phyloP scores from a whole-genome alignment of 2,888 invertebrate genomes.

The Linnaemya vulpina region DNA sequence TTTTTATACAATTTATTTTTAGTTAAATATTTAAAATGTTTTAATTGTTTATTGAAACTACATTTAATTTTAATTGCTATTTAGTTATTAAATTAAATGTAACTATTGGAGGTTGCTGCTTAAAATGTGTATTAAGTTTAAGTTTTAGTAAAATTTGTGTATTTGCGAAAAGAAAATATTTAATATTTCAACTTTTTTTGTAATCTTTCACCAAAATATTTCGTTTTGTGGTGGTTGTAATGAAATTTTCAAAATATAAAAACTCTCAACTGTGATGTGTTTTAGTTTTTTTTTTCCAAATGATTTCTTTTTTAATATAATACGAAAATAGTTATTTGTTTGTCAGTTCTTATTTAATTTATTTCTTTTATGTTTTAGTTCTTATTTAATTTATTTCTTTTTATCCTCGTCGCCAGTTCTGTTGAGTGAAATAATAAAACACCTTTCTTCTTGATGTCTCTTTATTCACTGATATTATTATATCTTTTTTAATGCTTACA shows the following conservation, averaged over 20 bases:
- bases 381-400: too few species aligned
- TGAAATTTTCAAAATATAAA: slow-evolving; percentile 51
- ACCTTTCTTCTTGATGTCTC: too few species aligned
- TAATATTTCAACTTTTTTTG: slow-evolving; percentile 44
- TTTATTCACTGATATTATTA: too few species aligned
- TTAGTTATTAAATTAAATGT: slow-evolving; percentile 59
- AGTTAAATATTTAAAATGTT: slow-evolving; percentile 44
- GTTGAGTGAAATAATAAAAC: too few species aligned
- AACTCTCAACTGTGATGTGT: slow-evolving; percentile 74
- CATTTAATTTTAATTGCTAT: slow-evolving; percentile 73
- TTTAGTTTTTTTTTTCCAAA: slow-evolving; percentile 34
- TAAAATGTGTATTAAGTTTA: slow-evolving; percentile 50
- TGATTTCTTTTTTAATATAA: slow-evolving; percentile 24
- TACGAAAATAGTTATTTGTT: slow-evolving; percentile 26
- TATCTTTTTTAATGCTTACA: too few species aligned
- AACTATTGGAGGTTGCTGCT: slow-evolving; percentile 73
- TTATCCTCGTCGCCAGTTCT: not conserved
- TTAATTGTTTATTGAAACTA: slow-evolving; percentile 76
- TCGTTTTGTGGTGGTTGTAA: slow-evolving; percentile 2
- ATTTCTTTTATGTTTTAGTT: too few species aligned
- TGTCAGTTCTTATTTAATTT: too few species aligned
- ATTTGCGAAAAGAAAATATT: slow-evolving; percentile 63
- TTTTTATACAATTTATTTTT: slow-evolving; percentile 51
- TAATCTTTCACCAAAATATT: slow-evolving; percentile 67
- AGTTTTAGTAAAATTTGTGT: slow-evolving; percentile 58